Conservation (phyloP, 2,797 vertebrate species). For the Masticophis lateralis region DNA sequence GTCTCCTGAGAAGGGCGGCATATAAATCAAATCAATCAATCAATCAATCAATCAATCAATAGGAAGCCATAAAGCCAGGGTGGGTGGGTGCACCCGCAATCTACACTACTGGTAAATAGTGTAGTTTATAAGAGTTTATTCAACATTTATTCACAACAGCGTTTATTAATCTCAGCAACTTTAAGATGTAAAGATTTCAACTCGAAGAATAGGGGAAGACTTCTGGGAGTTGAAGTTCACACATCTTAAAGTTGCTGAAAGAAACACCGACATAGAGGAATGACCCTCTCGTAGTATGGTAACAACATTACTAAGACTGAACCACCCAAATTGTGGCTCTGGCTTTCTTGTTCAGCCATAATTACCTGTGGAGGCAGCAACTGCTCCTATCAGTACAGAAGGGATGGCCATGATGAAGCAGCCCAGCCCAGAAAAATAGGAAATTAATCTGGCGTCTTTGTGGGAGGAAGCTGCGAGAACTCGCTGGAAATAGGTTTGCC, state of each 20-base stretch:
- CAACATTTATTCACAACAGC: background rate
- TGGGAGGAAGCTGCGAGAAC: conserved; percentile 58
- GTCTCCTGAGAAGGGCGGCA: too few species aligned
- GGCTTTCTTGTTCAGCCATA: background rate
- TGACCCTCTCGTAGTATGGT: background rate
- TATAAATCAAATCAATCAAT: too few species aligned
- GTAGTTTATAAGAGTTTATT: background rate
- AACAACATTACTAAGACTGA: background rate
- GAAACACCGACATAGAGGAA: background rate
- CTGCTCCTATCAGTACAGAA: conserved; percentile 73
- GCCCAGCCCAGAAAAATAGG: conserved; percentile 67
- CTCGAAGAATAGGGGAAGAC: background rate
- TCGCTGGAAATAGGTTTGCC: conserved; percentile 72
- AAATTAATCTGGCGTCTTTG: conserved; percentile 72
- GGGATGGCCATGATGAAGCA: conserved; percentile 73
- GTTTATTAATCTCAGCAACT: background rate
- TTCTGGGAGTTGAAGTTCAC: background rate
- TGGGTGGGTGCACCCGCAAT: too few species aligned
- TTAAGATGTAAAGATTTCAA: background rate
- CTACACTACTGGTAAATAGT: too few species aligned
- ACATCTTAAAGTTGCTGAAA: background rate
- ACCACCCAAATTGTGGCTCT: background rate
- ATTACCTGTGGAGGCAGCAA: conserved; percentile 77
- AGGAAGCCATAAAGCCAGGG: too few species aligned
- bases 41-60: too few species aligned